Base-by-base conservation (phyloP, 1,140 invertebrate species). In the Mycetomoellerius zeteki region DNA sequence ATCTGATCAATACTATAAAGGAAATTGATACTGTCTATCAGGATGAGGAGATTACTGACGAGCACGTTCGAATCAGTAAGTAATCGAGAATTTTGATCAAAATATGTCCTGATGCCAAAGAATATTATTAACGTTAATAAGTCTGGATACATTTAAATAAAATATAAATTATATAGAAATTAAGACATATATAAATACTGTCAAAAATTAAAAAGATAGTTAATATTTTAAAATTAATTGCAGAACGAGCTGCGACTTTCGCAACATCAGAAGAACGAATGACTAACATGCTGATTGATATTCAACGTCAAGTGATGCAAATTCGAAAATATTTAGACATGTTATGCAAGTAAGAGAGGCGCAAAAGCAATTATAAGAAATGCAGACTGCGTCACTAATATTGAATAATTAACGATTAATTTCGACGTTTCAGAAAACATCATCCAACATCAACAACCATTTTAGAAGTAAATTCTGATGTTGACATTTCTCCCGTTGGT, bases 271-370 rank as follows among this genome's bases (percentile, higher is more conserved):
- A 82, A 3, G 65, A 82, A 71, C n/a, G 21, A 16, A 82, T 82
- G 21, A 82, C 6, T 72, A 43, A 72, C 30, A 43, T 84, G 24
- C 12, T 92, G 4, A 21, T 73, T 7, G 58, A 88, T 6, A 58
- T 89, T 0, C 82, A 91, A 27, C 86, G 73, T 24, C 85, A 89
- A 21, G 3, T 91, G 7, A 19, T 24, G 14, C 65, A 78, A 6
- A 85, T 92, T 65, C 87, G 84, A 37, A 75, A 80, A 14, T 71
- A 86, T 60, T 87, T 90, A 21, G 76, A 89, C 10, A 89, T 72
- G 54, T 62, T 92, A 16, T 92, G 92, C 85, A 89, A 88, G 92
- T 92, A 54, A 71, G 37, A 27, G n/a, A 2, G 8, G 19, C 2
- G 2, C 10, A 2, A 58, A n/a, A 16, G 6, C 19, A 19, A 19